Evolutionary conservation across 2,888 invertebrate species (phyloP), one percentile per base, ranked within the genome.

Genomic region (Strigamia crassipes): DNA sequence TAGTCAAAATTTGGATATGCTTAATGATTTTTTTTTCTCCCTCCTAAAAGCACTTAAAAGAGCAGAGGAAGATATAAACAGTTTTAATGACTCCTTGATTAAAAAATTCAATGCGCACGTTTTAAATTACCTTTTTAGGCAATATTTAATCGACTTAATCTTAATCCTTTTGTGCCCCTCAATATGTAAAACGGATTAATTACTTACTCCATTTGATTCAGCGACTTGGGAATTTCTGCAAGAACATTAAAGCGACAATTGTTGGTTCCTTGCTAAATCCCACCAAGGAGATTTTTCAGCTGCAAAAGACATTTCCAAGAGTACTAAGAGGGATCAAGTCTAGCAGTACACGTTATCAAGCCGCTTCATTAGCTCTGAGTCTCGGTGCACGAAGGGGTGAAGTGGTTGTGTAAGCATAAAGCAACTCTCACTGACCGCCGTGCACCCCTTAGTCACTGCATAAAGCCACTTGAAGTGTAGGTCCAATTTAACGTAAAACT

Each of bases 151-250:
- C 51, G n/a, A n/a, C 51, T n/a, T 51, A 13, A n/a, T 51, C 51
- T 51, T 51, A 51, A 51, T 51, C 51, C 51, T 51, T 51, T 51
- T 51, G 2, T 51, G 34, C 51, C n/a, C n/a, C n/a, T 51, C 51
- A n/a, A 13, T 51, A 13, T 51, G 51, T n/a, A 51, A n/a, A 51
- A 13, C 51, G 51, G 51, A 51, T 51, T 51, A 51, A 51, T 51
- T 51, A 51, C 51, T 51, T 51, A 51, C 10, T 51, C 51, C 51
- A n/a, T 51, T 51, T 51, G 51, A 51, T 51, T 51, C 51, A 51
- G 3, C n/a, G 51, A 34, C 51, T 51, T 6, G 51, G 51, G 3
- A 51, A 51, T 51, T 51, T 51, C 10, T 34, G 34, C 51, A 51
- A 51, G n/a, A n/a, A 51, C 51, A 51, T 51, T 51, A 51, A 51